Conservation (phyloP, 2,888 invertebrate genomes). For the Apamea monoglypha region DNA sequence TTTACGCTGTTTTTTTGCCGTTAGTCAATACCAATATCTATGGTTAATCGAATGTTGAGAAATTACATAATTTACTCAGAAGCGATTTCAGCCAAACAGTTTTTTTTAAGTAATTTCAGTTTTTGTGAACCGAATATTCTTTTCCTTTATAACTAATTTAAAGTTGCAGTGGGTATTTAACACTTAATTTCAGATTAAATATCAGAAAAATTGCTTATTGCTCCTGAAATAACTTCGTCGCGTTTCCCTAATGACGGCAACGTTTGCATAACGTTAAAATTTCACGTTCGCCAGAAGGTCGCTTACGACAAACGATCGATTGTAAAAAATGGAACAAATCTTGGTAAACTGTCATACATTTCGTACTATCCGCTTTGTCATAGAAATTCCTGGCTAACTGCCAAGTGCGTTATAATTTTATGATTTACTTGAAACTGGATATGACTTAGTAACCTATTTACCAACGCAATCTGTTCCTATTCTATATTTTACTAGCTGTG, state of each 20-base stretch:
- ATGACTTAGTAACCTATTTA: constrained; percentile 23
- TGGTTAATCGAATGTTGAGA: too few species aligned
- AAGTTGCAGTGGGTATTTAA: neutral
- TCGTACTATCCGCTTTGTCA: neutral
- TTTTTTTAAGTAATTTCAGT: too few species aligned
- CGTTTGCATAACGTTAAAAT: constrained; percentile 31
- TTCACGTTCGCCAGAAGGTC: constrained; percentile 33
- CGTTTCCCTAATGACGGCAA: neutral
- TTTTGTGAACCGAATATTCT: neutral
- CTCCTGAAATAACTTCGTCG: neutral
- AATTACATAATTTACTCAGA: neutral
- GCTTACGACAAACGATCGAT: constrained; percentile 36
- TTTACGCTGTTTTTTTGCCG: neutral
- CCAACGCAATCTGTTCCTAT: neutral
- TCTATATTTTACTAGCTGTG: neutral
- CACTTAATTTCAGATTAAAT: neutral
- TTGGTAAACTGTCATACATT: constrained; percentile 27
- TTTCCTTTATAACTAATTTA: neutral
- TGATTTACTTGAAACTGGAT: constrained; percentile 23
- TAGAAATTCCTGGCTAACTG: constrained; percentile 18
- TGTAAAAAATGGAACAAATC: constrained; percentile 19
- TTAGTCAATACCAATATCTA: neutral
- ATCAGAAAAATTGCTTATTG: neutral
- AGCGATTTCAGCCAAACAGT: neutral
- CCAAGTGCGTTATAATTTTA: constrained; percentile 21